Percentiles rank a stretch among this genome's conserved stretches.
phyloP scores from a whole-genome alignment of 2,113 vertebrate genomes.

The Sylvilagus bachmani region DNA sequence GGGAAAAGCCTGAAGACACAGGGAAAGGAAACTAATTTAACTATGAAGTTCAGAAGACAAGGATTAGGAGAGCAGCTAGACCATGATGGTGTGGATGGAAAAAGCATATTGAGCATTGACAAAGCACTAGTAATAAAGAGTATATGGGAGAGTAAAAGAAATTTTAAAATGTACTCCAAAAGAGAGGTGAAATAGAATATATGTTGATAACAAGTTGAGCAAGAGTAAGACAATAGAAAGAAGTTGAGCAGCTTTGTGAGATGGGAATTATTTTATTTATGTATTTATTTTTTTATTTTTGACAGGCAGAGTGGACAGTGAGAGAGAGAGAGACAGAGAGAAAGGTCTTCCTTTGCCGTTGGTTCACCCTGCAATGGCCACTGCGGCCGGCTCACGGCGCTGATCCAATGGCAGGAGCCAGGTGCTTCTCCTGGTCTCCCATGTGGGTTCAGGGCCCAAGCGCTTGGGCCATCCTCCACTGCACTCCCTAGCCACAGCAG shows the following conservation, averaged over 20 bases:
- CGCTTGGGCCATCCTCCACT: too few species aligned
- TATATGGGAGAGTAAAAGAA: background rate
- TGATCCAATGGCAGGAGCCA: too few species aligned
- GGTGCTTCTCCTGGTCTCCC: too few species aligned
- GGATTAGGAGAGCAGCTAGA: background rate
- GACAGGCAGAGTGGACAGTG: too few species aligned
- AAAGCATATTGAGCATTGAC: background rate
- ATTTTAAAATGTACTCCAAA: background rate
- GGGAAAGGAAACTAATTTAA: background rate
- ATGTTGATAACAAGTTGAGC: background rate
- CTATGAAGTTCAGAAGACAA: background rate
- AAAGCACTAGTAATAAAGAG: background rate
- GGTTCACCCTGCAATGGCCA: too few species aligned
- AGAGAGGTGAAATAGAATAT: background rate
- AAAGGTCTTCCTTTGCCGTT: too few species aligned
- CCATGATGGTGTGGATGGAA: fast-evolving
- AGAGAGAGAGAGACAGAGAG: too few species aligned
- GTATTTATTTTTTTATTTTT: too few species aligned
- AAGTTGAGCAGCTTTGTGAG: background rate
- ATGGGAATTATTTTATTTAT: too few species aligned
- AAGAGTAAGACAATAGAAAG: background rate
- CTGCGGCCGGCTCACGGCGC: too few species aligned
- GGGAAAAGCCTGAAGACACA: background rate
- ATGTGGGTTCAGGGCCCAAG: too few species aligned
- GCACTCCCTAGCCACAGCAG: too few species aligned